These are phyloP conservation scores for Oxyruncus cristatus DNA, from an alignment of 2,113 vertebrate genomes.

Conservation along the genomic window DNA sequence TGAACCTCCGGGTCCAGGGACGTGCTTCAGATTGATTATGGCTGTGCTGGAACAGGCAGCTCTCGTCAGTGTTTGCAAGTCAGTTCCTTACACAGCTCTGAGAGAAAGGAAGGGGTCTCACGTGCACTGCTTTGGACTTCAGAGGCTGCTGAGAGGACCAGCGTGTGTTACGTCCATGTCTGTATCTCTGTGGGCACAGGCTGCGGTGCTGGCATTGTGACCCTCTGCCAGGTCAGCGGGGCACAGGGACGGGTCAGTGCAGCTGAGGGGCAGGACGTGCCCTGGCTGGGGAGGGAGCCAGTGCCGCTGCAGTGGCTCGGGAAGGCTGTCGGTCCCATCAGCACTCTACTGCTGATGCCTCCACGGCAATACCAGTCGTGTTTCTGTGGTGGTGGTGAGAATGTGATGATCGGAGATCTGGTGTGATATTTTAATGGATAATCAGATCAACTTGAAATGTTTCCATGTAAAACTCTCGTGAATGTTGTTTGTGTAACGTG, in stretches of 20 bases:
- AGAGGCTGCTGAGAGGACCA: neutral
- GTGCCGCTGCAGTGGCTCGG: neutral
- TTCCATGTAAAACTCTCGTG: neutral
- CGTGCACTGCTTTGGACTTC: accelerated
- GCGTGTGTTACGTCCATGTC: too few species aligned
- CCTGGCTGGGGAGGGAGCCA: conserved; percentile 40
- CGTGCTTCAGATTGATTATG: accelerated
- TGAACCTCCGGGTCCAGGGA: too few species aligned
- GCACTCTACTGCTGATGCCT: accelerated
- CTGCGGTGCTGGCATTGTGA: neutral
- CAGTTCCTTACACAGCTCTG: neutral
- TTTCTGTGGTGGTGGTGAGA: neutral
- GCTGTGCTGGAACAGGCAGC: too few species aligned
- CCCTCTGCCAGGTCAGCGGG: accelerated
- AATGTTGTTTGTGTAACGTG: accelerated
- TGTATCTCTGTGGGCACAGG: too few species aligned
- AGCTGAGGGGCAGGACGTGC: neutral
- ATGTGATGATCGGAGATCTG: too few species aligned
- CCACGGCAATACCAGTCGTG: accelerated
- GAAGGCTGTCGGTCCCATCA: accelerated
- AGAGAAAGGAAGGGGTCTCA: neutral
- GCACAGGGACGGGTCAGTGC: neutral
- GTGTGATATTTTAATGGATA: neutral
- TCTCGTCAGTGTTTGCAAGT: neutral
- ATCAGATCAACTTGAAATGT: neutral